Base-by-base conservation (phyloP, 2,888 invertebrate species). In the Synanthedon andrenaeformis region DNA sequence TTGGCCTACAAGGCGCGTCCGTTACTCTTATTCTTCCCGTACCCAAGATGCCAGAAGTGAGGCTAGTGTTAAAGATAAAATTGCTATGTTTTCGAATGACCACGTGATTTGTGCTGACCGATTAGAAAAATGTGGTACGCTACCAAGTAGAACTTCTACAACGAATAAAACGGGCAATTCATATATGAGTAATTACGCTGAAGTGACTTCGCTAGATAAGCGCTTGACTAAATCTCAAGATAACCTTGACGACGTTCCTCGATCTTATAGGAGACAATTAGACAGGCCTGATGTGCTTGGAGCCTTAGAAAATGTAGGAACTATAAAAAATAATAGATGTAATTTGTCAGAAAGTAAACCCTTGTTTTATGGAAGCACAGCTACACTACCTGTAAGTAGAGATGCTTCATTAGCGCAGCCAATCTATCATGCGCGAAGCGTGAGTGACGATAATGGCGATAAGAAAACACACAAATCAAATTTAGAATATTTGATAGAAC, bases 11-110 rank as follows among this genome's bases (percentile, higher is more conserved):
- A 63, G 70, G 51, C 76, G 87, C 23, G 70, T 80, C 53, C 76
- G 85, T 28, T 79, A 75, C 58, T 81, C 84, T 2, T 79, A 90
- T 58, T 73, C 74, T n/a, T 85, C 86, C 3, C 82, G 92, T 89
- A 88, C 91, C 55, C 92, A 93, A 76, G 93, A 94, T 79, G 93
- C 94, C 62, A 91, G 92, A 69, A 94, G 94, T 59, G 93, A 93
- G 77, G 91, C 91, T 61, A 94, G 94, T 67, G 94, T 95, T 54
- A 91, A 92, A 67, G 95, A 95, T 72, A 95, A 95, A 83, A 95
- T 95, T 65, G 95, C 95, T 55, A 94, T 95, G 93, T 95, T 95
- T 79, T 94, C 94, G 50, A 90, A 85, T 62, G 85, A 87, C 57
- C 77, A 77, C 56, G 65, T 80, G 2, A 66, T 76, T 45, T 82